Evolutionary conservation across 2,888 invertebrate species (phyloP).

Genomic region (Drosophila kambysellisi): DNA sequence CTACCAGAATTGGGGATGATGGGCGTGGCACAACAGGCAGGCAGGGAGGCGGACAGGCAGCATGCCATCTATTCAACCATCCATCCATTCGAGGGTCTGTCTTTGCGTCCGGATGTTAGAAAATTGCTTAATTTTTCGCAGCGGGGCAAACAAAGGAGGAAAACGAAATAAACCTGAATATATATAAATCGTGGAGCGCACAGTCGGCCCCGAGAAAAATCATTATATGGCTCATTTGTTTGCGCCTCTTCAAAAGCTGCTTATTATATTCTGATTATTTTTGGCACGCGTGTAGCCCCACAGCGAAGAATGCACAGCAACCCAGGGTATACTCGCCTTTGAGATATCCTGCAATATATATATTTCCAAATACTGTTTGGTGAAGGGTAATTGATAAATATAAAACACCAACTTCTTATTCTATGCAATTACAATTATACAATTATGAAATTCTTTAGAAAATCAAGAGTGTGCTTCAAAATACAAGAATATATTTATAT

Average conservation of each 20-base stretch:
- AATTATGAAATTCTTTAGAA: not conserved
- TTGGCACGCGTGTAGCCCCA: conserved; percentile 62
- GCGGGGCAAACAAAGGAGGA: conserved; percentile 24
- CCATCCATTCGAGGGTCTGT: not conserved
- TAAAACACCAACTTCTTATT: not conserved
- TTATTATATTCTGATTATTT: conserved; percentile 76
- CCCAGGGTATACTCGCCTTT: accelerated
- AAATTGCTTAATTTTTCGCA: conserved; percentile 72
- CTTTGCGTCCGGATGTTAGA: conserved; percentile 33
- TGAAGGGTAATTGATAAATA: not conserved
- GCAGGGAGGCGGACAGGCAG: not conserved
- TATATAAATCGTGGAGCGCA: conserved; percentile 52
- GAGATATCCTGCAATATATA: conserved; percentile 15
- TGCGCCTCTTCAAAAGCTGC: conserved; percentile 68
- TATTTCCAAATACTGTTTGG: not conserved
- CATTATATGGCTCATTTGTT: conserved; percentile 76
- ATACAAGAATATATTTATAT: not conserved
- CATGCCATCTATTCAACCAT: not conserved
- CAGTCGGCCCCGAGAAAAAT: conserved; percentile 49
- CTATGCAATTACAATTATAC: no score
- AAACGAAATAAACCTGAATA: conserved; percentile 36
- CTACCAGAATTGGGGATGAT: conserved; percentile 25
- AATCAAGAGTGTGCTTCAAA: not conserved
- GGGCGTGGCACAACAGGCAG: not conserved
- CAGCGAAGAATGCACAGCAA: conserved; percentile 8